Conservation (phyloP, 2,888 invertebrate species). For the Bombylius major region DNA sequence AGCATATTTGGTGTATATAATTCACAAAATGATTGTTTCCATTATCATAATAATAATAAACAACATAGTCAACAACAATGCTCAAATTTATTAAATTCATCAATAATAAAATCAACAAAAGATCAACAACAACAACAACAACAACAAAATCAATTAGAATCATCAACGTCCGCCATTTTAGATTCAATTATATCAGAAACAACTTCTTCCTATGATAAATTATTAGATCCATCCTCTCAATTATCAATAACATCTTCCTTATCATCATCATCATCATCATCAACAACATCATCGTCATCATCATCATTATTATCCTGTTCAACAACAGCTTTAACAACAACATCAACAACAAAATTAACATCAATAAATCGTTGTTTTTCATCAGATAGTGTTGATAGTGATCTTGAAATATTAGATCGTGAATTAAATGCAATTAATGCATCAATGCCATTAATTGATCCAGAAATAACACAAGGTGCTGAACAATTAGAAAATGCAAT, state of each 20-base stretch:
- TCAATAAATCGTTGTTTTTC: slow-evolving; percentile 16
- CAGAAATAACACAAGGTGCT: slow-evolving; percentile 37
- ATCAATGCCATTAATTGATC: slow-evolving; percentile 37
- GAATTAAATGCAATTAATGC: slow-evolving; percentile 37
- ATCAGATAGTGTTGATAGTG: slow-evolving; percentile 27
- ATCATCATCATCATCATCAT: slow-evolving; percentile 3
- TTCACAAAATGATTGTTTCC: slow-evolving; percentile 7
- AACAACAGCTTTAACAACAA: background rate
- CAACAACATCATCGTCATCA: background rate
- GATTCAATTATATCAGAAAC: too few relatives aligned
- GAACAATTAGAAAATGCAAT: slow-evolving; percentile 35
- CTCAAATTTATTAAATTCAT: background rate
- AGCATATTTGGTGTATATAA: slow-evolving; percentile 32
- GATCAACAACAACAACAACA: slow-evolving; percentile 8
- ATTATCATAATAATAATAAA: slow-evolving; percentile 6
- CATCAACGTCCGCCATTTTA: background rate
- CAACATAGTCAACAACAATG: background rate
- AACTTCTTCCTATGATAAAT: too few relatives aligned
- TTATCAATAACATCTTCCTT: background rate
- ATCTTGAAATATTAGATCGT: slow-evolving; percentile 36
- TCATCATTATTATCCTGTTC: background rate
- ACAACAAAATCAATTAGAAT: background rate
- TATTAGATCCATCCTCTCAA: too few relatives aligned
- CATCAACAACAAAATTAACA: background rate
- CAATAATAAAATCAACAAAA: slow-evolving; percentile 5